Percentiles rank a stretch among this genome's conserved stretches.
phyloP scores from a whole-genome alignment of 1,140 invertebrate genomes.

The Steinernema feltiae region DNA sequence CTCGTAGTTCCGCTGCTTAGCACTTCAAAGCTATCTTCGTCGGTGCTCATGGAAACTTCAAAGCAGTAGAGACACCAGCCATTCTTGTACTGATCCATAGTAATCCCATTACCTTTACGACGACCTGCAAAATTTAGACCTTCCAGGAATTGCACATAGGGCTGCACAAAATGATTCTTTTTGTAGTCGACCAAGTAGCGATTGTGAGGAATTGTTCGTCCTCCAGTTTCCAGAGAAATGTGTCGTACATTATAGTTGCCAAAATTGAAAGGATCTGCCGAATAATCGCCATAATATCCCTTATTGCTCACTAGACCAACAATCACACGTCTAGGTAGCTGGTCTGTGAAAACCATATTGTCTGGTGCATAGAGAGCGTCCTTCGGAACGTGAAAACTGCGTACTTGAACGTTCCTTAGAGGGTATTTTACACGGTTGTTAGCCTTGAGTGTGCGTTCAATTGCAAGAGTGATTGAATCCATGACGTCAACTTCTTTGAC shows the following conservation, averaged over 20 bases:
- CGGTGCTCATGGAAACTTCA: neutral
- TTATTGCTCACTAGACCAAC: neutral
- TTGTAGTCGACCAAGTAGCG: neutral
- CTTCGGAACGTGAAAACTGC: neutral
- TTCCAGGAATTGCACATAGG: conserved; percentile 8
- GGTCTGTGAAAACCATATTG: neutral
- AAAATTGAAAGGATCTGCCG: conserved; percentile 11
- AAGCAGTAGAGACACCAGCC: neutral
- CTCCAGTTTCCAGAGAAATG: neutral
- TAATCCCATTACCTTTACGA: conserved; percentile 8
- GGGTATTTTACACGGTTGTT: conserved; percentile 4
- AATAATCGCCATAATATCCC: neutral
- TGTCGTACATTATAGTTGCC: neutral
- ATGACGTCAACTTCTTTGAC: neutral
- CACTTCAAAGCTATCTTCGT: conserved; percentile 11
- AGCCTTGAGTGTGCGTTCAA: neutral
- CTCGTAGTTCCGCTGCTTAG: conserved; percentile 1
- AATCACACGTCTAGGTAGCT: neutral
- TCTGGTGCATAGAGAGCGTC: neutral
- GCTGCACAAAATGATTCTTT: neutral
- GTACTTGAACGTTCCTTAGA: neutral
- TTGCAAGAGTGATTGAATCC: neutral
- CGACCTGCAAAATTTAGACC: neutral
- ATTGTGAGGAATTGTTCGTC: neutral
- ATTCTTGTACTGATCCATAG: conserved; percentile 16